Percentiles rank a stretch among this genome's conserved stretches.
Conservation (phyloP, 2,797 vertebrate species). For the Cirrhinus molitorella region DNA sequence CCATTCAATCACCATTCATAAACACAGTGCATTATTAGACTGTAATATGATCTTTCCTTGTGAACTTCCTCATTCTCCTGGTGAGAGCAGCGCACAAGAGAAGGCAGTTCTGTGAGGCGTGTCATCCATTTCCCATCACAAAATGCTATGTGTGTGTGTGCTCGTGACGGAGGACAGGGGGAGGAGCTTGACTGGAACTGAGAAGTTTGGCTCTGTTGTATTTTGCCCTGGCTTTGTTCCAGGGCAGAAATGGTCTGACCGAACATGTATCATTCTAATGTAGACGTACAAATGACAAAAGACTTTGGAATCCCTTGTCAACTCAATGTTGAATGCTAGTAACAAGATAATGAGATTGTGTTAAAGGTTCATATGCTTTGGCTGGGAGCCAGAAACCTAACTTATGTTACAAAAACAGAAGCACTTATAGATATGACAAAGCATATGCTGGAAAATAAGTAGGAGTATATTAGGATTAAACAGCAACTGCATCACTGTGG, state of each 20-base stretch:
- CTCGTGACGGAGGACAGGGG: conserved; percentile 58
- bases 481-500: not conserved
- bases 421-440: not conserved
- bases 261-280: conserved; percentile 43
- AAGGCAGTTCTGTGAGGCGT: conserved; percentile 51
- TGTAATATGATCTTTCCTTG: conserved; percentile 57
- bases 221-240: conserved; percentile 68
- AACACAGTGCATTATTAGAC: conserved; percentile 63
- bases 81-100: conserved; percentile 26
- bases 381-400: not conserved
- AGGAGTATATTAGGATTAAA: not conserved
- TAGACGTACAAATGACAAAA: not conserved
- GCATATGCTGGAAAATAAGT: conserved; percentile 20
- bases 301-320: conserved; percentile 13
- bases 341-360: not conserved
- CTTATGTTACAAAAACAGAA: not conserved
- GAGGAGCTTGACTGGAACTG: conserved; percentile 78
- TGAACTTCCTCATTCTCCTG: conserved; percentile 63
- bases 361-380: not conserved
- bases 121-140: conserved; percentile 47
- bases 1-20: conserved; percentile 17
- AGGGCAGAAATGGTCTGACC: conserved; percentile 67
- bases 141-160: conserved; percentile 5
- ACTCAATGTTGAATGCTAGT: not conserved
- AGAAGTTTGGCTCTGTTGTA: conserved; percentile 69